A percentile compares a stretch with the other conserved stretches of the same genome.
These are phyloP conservation scores for Apamea epomidion DNA, from an alignment of 2,888 invertebrate species.

Conservation along the genomic window DNA sequence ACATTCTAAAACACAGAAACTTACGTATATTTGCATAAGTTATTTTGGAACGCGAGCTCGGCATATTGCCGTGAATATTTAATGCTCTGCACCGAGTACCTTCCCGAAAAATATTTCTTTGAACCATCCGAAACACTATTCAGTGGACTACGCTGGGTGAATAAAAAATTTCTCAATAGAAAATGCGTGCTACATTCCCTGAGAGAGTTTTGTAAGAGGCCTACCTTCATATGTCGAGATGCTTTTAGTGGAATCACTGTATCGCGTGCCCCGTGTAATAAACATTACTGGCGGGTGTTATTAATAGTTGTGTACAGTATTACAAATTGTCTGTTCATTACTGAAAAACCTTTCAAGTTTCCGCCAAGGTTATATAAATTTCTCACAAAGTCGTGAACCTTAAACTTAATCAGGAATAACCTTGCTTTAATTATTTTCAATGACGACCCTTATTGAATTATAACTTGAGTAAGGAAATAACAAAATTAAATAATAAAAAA, in stretches of 20 bases:
- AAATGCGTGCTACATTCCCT: slow-evolving; percentile 75
- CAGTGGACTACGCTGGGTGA: slow-evolving; percentile 77
- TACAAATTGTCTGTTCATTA: slow-evolving; percentile 77
- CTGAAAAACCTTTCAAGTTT: slow-evolving; percentile 69
- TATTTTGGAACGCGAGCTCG: slow-evolving; percentile 78
- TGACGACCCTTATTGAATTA: slow-evolving; percentile 48
- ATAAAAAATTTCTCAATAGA: slow-evolving; percentile 78
- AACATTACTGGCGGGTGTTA: slow-evolving; percentile 76
- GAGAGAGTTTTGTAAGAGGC: slow-evolving; percentile 72
- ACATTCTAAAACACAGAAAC: slow-evolving; percentile 74
- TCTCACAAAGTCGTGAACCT: slow-evolving; percentile 33
- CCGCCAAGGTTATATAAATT: slow-evolving; percentile 53
- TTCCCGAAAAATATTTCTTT: slow-evolving; percentile 81
- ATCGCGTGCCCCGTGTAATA: slow-evolving; percentile 83
- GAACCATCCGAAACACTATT: slow-evolving; percentile 79
- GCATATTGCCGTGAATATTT: slow-evolving; percentile 83
- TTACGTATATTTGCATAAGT: slow-evolving; percentile 81
- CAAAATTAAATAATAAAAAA: not conserved
- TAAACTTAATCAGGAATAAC: slow-evolving; percentile 53
- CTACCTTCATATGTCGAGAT: slow-evolving; percentile 72
- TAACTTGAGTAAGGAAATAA: slow-evolving; percentile 23
- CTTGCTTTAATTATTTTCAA: slow-evolving; percentile 51
- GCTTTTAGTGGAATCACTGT: slow-evolving; percentile 87
- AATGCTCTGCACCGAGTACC: slow-evolving; percentile 71
- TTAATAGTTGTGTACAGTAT: slow-evolving; percentile 76